These are phyloP conservation scores for Drosophila obscura DNA, from an alignment of 1,140 invertebrate species.

Conservation along the genomic window DNA sequence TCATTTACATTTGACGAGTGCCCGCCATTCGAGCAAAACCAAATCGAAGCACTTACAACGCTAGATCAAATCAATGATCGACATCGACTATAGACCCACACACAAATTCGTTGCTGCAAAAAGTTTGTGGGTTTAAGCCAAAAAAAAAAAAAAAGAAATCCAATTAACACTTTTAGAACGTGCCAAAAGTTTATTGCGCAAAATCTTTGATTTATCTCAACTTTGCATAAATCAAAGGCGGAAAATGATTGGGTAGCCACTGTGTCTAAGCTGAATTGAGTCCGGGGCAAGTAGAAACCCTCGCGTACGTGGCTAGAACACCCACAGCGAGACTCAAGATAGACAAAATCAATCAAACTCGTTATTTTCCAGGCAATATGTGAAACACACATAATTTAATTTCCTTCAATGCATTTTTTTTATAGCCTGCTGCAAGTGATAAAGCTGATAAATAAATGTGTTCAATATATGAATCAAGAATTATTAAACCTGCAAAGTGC, in stretches of 20 bases:
- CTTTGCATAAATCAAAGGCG: too few species aligned
- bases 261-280: slow-evolving; percentile 42
- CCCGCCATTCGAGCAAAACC: slow-evolving; percentile 11
- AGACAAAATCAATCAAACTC: slow-evolving; percentile 67
- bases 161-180: slow-evolving; percentile 71
- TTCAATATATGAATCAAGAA: too few species aligned
- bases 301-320: slow-evolving; percentile 49
- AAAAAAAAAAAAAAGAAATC: slow-evolving; percentile 20
- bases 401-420: too few species aligned
- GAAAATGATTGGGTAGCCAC: slow-evolving; percentile 55
- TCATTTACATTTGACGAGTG: slow-evolving; percentile 34
- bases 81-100: slow-evolving; percentile 16
- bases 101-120: slow-evolving; percentile 22
- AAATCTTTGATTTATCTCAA: slow-evolving; percentile 66
- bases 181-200: slow-evolving; percentile 66
- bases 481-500: too few species aligned
- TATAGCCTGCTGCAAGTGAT: too few species aligned
- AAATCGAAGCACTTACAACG: slow-evolving; percentile 35
- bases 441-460: too few species aligned
- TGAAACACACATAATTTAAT: too few species aligned
- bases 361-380: too few species aligned
- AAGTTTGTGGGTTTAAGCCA: slow-evolving; percentile 27
- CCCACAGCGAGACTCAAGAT: slow-evolving; percentile 50
- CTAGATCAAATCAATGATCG: slow-evolving; percentile 41
- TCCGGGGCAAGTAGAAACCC: slow-evolving; percentile 26